Percentiles rank a stretch among this genome's conserved stretches.
Conservation (phyloP, 30 jellyfish, hydroid and myxozoan species). For the Turritopsis dohrnii region DNA sequence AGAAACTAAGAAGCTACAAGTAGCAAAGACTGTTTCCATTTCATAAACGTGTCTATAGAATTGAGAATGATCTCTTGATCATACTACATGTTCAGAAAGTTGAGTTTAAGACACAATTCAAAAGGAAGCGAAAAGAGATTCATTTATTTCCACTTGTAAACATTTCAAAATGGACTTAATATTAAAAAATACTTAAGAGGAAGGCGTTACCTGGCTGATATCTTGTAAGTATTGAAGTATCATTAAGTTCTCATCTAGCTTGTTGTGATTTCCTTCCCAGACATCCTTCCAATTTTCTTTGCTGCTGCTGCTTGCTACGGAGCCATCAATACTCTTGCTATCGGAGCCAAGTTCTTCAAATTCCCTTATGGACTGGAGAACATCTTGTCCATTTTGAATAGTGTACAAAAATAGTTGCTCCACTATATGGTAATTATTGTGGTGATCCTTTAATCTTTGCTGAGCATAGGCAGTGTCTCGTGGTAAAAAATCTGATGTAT, state of each 20-base stretch:
- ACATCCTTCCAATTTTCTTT: constrained; percentile 43
- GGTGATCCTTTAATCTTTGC: constrained; percentile 66
- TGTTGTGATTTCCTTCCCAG: constrained; percentile 57
- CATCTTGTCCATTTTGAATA: constrained; percentile 50
- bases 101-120: background rate
- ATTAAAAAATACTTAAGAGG: background rate
- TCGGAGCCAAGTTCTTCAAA: constrained; percentile 37
- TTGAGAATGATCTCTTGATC: background rate
- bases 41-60: background rate
- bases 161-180: background rate
- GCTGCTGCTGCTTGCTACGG: constrained; percentile 12
- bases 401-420: constrained; percentile 54
- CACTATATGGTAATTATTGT: constrained; percentile 37
- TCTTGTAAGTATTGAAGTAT: constrained; percentile 66
- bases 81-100: background rate
- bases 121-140: background rate
- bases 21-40: background rate
- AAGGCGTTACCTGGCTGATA: constrained; percentile 59
- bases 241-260: constrained; percentile 53
- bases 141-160: background rate
- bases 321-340: constrained; percentile 34
- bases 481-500: constrained; percentile 59
- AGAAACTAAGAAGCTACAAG: background rate
- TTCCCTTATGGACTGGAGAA: constrained; percentile 30
- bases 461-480: constrained; percentile 57